Percentiles rank a stretch among this genome's conserved stretches.
Evolutionary conservation across 2,113 vertebrate species (phyloP).

Genomic region (Toxotes chatareus): DNA sequence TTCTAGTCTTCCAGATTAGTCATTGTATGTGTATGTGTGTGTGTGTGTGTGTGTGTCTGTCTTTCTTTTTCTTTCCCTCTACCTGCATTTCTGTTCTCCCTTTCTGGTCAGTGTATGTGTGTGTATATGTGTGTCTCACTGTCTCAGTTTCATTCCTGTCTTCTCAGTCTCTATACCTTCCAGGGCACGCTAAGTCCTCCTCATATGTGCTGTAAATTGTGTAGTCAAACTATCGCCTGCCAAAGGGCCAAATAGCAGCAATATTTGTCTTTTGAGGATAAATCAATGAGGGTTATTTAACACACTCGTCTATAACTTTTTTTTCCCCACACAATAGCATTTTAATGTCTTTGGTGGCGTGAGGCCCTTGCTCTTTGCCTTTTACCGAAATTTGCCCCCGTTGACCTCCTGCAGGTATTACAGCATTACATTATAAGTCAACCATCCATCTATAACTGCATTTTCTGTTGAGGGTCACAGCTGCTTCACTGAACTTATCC

Average conservation of each 20-base stretch:
- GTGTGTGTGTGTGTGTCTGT: conserved; percentile 19
- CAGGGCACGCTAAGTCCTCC: not conserved
- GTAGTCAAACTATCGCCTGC: conserved; percentile 10
- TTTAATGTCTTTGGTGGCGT: not conserved
- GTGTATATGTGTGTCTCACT: conserved; percentile 19
- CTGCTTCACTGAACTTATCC: conserved; percentile 17
- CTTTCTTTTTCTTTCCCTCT: conserved; percentile 29
- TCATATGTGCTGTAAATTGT: not conserved
- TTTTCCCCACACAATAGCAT: not conserved
- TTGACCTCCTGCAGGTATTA: not conserved
- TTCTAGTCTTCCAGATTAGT: conserved; percentile 71
- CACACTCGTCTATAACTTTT: conserved; percentile 18
- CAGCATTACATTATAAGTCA: conserved; percentile 7
- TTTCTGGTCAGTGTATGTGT: conserved; percentile 11
- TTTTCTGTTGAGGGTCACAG: conserved; percentile 27
- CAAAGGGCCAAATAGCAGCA: conserved; percentile 19
- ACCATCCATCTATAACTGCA: conserved; percentile 1
- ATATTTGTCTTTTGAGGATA: conserved; percentile 33
- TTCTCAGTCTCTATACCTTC: conserved; percentile 14
- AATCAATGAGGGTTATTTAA: conserved; percentile 35
- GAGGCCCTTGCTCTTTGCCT: not conserved
- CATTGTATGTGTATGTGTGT: conserved; percentile 49
- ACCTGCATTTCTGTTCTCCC: conserved; percentile 42
- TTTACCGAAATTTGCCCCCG: not conserved
- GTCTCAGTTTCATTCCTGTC: conserved; percentile 20